Base-by-base conservation (phyloP, 2,113 vertebrate species). In the Strix uralensis region DNA sequence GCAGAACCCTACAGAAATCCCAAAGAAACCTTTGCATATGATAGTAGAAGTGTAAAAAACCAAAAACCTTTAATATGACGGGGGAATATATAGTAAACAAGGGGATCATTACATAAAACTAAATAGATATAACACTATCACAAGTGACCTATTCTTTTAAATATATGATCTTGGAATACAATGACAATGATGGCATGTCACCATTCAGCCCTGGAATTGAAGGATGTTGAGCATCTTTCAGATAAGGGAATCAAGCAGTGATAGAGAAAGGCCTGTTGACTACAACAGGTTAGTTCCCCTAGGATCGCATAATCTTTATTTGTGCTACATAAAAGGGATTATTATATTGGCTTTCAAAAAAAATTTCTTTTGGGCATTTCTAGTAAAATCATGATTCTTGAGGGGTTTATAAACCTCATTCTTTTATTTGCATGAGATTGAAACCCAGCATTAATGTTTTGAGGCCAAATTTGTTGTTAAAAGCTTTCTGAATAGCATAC, bases 341-440 rank as follows among this genome's bases (percentile, higher is more conserved):
- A 94, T 91, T 97, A 97, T 81, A 86, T 58, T 88, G 38, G 27
- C 51, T 91, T 97, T 94, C 38, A 94, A 94, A 95, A 42, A 36
- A 19, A 8, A 6, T 5, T 58, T 67, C 77, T 96, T 92, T 91
- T 96, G 1, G 63, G 88, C 69, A 95, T 97, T 96, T 96, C 85
- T 91, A 92, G 96, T 97, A 96, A 96, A 97, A 94, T 88, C 42
- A 84, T 74, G 44, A 91, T 96, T 97, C 93, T 46, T 96, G 81
- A 97, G 73, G 72, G 81, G 49, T 94, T 97, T 97, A 94, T 94
- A 93, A 80, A 94, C 94, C 94, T 91, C 74, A 61, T 74, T 59
- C 71, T 81, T 88, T 96, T 82, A 97, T 95, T 95, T 97, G 83
- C 81, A 97, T 97, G 74, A 87, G 46, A 84, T 29, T 91, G 81